Conservation (phyloP, 2,888 invertebrate species). For the Drosophila tripunctata region DNA sequence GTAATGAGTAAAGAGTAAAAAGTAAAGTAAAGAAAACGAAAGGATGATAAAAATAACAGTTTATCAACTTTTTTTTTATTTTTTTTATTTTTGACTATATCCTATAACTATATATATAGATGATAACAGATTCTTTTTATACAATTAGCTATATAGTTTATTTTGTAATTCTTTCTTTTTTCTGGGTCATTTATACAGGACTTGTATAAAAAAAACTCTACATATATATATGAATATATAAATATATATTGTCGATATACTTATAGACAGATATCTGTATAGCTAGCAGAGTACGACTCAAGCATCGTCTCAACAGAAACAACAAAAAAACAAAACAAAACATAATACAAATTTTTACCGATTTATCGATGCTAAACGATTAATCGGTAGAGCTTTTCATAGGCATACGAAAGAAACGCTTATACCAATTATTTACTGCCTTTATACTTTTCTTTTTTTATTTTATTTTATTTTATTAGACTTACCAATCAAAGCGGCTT, state of each 20-base stretch:
- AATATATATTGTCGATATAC: slow-evolving; percentile 16
- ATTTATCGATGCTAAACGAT: not conserved
- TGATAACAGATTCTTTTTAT: slow-evolving; percentile 21
- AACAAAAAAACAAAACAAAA: not conserved
- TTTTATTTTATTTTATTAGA: not conserved
- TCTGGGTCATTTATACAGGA: too few species aligned
- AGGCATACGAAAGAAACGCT: slow-evolving; percentile 37
- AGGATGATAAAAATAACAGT: slow-evolving; percentile 1
- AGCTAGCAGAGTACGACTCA: not conserved
- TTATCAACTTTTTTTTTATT: slow-evolving; percentile 3
- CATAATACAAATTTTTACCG: slow-evolving; percentile 13
- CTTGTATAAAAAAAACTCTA: too few species aligned
- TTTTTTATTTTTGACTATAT: slow-evolving; percentile 22
- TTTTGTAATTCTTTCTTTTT: slow-evolving; percentile 3
- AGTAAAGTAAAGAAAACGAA: not conserved
- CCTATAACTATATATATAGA: slow-evolving; percentile 6
- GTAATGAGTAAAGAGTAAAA: slow-evolving; percentile 24
- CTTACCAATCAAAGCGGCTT: slow-evolving; percentile 6
- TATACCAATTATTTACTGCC: slow-evolving; percentile 49
- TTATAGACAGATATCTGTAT: slow-evolving; percentile 3
- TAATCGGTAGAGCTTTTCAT: slow-evolving; percentile 27
- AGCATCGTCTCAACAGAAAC: not conserved
- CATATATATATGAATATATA: not conserved
- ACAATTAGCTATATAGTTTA: slow-evolving; percentile 23
- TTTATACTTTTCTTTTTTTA: slow-evolving; percentile 7